phyloP scores from a whole-genome alignment of 2,888 invertebrate genomes.

The Spodoptera exigua region DNA sequence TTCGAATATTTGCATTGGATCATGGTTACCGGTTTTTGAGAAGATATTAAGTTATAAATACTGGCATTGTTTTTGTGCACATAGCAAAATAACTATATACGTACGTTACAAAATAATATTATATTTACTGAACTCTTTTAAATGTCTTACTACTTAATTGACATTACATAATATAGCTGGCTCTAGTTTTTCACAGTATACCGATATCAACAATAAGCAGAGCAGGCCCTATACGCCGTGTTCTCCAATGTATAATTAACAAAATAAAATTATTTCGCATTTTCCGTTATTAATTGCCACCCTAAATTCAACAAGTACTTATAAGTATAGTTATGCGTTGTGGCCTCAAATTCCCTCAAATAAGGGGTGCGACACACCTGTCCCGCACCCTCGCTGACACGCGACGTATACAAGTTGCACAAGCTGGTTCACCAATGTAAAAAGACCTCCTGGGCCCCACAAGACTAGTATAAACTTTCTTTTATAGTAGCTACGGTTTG shows the following conservation, averaged over 20 bases:
- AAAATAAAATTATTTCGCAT: slow-evolving; percentile 3
- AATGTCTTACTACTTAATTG: too few relatives aligned
- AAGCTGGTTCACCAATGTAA: slow-evolving; percentile 67
- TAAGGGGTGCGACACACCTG: slow-evolving; percentile 87
- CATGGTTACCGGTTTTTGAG: slow-evolving; percentile 16
- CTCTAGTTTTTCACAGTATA: too few relatives aligned
- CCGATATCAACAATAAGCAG: not conserved
- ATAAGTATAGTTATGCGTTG: slow-evolving; percentile 81
- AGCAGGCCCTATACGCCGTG: too few relatives aligned
- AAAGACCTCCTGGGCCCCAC: slow-evolving; percentile 63
- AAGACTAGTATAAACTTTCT: slow-evolving; percentile 13
- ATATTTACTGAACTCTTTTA: too few relatives aligned
- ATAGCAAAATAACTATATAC: too few relatives aligned
- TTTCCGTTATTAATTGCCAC: slow-evolving; percentile 60
- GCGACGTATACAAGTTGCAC: slow-evolving; percentile 81
- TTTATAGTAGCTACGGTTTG: slow-evolving; percentile 16
- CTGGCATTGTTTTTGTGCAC: too few relatives aligned
- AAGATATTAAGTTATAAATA: too few relatives aligned
- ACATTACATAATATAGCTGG: too few relatives aligned
- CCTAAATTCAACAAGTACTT: slow-evolving; percentile 64
- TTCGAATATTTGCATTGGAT: slow-evolving; percentile 10
- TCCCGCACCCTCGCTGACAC: slow-evolving; percentile 85
- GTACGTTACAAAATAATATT: too few relatives aligned
- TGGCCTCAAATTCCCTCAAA: slow-evolving; percentile 82
- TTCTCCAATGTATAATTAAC: not conserved